Conservation (phyloP, 1,140 invertebrate genomes). For the Chrysomallon squamiferum region DNA sequence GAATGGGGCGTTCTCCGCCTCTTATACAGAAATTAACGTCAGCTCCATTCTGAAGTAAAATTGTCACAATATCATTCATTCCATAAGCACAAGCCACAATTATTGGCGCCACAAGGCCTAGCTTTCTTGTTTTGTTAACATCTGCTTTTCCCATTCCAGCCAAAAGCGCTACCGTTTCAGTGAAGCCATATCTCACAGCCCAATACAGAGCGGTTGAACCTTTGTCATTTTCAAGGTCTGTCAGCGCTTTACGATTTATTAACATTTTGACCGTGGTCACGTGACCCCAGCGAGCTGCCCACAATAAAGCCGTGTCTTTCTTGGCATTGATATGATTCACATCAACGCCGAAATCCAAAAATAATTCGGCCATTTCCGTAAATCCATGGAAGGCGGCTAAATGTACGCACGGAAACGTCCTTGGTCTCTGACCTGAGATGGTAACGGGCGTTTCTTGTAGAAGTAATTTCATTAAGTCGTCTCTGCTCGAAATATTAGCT, state of each 20-base stretch:
- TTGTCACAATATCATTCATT: constrained; percentile 42
- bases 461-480: constrained; percentile 24
- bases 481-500: constrained; percentile 17
- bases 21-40: constrained; percentile 47
- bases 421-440: constrained; percentile 51
- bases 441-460: constrained; percentile 47
- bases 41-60: constrained; percentile 45
- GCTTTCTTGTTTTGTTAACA: constrained; percentile 42
- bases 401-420: constrained; percentile 50
- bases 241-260: constrained; percentile 30
- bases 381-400: constrained; percentile 49
- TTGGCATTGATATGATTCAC: constrained; percentile 52
- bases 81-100: constrained; percentile 53
- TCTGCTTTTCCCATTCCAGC: constrained; percentile 38
- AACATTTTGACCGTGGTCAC: constrained; percentile 28
- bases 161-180: constrained; percentile 40
- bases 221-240: constrained; percentile 56
- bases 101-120: constrained; percentile 54
- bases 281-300: constrained; percentile 53
- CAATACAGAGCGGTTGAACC: constrained; percentile 60
- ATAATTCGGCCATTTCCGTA: constrained; percentile 40
- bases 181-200: constrained; percentile 55
- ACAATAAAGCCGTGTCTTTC: constrained; percentile 54
- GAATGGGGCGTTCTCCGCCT: constrained; percentile 48
- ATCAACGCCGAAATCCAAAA: constrained; percentile 34